These are phyloP conservation scores for Sapajus apella DNA, from an alignment of 2,113 vertebrate genomes.

Conservation along the genomic window DNA sequence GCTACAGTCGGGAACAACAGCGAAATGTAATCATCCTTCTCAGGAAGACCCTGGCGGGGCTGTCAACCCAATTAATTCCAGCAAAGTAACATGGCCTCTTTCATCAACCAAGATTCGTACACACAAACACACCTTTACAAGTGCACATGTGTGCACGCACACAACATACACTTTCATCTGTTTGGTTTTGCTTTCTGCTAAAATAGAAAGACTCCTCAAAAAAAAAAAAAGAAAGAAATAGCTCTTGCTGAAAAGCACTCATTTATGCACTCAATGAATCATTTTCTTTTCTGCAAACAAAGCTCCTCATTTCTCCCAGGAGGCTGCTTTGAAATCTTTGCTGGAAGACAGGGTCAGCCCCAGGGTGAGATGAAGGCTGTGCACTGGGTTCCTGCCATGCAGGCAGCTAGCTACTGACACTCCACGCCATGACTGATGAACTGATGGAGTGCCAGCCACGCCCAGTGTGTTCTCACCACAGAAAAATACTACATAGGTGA, in stretches of 20 bases:
- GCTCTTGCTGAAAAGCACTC: neutral
- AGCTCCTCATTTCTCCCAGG: no score
- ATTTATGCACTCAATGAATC: neutral
- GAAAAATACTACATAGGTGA: neutral
- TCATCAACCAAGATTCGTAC: neutral
- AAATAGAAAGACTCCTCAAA: neutral
- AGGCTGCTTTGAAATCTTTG: neutral
- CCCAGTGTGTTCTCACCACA: neutral
- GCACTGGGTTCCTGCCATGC: neutral
- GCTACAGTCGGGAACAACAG: neutral
- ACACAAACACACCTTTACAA: neutral
- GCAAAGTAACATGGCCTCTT: no score
- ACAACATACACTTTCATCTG: neutral
- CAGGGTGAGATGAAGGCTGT: neutral
- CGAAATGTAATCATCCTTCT: neutral
- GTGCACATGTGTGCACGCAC: neutral
- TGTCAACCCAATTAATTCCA: neutral
- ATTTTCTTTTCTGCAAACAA: neutral
- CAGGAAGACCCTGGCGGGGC: neutral
- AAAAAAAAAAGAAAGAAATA: neutral
- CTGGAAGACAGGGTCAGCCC: accelerated
- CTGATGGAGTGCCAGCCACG: no score
- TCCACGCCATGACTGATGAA: no score
- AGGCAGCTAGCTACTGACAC: neutral
- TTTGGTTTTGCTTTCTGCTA: neutral